These are phyloP conservation scores for Ectemnius cavifrons DNA, from an alignment of 2,888 invertebrate genomes.

Conservation along the genomic window DNA sequence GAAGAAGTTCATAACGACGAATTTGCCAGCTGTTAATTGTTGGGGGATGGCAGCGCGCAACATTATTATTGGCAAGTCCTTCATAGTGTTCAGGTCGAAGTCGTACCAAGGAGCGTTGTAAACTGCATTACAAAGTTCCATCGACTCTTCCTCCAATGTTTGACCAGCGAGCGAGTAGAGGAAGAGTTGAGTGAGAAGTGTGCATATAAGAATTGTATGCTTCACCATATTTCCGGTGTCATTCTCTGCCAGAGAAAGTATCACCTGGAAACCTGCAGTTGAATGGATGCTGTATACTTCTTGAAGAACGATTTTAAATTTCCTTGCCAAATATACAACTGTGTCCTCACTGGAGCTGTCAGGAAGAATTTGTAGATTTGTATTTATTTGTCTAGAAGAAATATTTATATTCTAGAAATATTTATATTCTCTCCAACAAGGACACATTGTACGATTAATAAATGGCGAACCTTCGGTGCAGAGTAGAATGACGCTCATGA, in stretches of 20 bases:
- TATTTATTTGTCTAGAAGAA: no score
- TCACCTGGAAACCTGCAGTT: background rate
- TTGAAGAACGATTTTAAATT: no score
- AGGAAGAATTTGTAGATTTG: no score
- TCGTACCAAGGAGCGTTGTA: slow-evolving; percentile 27
- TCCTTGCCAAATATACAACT: no score
- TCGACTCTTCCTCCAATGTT: background rate
- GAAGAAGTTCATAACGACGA: slow-evolving; percentile 25
- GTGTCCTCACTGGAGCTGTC: no score
- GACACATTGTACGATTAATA: background rate
- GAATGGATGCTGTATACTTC: no score
- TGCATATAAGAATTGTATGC: background rate
- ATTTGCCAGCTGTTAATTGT: slow-evolving; percentile 27
- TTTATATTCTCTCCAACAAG: no score
- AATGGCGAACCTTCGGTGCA: background rate
- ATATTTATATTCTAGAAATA: no score
- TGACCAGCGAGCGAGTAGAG: background rate
- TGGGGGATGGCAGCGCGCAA: slow-evolving; percentile 18
- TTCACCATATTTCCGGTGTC: background rate
- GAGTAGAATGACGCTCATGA: slow-evolving; percentile 39
- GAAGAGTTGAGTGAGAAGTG: background rate
- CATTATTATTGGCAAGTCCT: slow-evolving; percentile 23
- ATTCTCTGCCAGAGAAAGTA: background rate
- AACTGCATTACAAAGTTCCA: slow-evolving; percentile 1
- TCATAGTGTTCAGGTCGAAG: slow-evolving; percentile 12